These are phyloP conservation scores for Cottoperca gobio DNA, from an alignment of 2,797 vertebrate species.

Conservation along the genomic window DNA sequence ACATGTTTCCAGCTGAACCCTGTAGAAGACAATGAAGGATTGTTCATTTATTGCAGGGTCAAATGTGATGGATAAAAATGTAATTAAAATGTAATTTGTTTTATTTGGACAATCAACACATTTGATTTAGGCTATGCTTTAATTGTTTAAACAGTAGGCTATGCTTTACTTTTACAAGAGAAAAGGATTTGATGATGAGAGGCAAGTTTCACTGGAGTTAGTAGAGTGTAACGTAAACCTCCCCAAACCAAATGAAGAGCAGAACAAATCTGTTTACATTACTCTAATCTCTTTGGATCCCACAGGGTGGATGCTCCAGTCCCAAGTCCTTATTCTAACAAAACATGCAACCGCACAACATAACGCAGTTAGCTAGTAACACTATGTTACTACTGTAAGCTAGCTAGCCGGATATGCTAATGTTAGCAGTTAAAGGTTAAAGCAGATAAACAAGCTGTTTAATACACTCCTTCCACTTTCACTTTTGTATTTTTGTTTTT, in stretches of 20 bases:
- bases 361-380: too few relatives aligned
- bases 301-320: not conserved
- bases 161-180: not conserved
- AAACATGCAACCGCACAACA: too few relatives aligned
- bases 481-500: not conserved
- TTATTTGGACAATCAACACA: not conserved
- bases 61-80: too few relatives aligned
- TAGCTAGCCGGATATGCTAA: not conserved
- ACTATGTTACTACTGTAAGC: not conserved
- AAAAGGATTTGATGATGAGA: not conserved
- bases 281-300: not conserved
- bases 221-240: not conserved
- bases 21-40: not conserved
- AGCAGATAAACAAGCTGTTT: too few relatives aligned
- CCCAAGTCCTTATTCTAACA: too few relatives aligned
- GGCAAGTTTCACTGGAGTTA: not conserved
- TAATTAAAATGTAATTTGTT: not conserved
- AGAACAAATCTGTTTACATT: not conserved
- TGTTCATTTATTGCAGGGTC: not conserved
- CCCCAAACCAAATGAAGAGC: not conserved
- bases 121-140: not conserved
- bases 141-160: not conserved
- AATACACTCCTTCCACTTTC: too few relatives aligned
- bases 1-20: not conserved
- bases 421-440: too few relatives aligned